Evolutionary conservation across 2,797 vertebrate species (phyloP).

Genomic region (Mormyrops boulengeri): DNA sequence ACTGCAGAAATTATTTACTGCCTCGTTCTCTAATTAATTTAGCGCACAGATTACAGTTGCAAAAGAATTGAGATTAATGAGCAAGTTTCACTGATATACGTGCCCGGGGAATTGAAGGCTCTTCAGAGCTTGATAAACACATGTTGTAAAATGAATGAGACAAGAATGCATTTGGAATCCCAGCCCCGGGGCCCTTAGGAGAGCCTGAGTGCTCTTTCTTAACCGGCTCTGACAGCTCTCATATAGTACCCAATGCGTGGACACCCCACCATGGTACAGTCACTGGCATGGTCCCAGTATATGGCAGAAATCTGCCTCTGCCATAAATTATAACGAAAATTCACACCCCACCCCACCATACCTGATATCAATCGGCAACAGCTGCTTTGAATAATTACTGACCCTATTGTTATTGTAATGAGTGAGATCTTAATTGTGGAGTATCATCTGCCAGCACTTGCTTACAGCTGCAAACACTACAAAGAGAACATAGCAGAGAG

Average conservation of each 20-base stretch:
- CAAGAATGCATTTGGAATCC: constrained; percentile 70
- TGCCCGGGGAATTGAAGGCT: constrained; percentile 72
- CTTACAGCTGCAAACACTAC: constrained; percentile 28
- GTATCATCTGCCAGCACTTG: constrained; percentile 52
- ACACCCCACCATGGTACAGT: background rate
- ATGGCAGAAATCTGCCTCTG: background rate
- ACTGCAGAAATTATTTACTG: constrained; percentile 84
- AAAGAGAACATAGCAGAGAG: background rate
- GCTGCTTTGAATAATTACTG: constrained; percentile 71
- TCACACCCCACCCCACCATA: background rate
- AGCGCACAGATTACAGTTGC: constrained; percentile 89
- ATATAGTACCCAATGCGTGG: background rate
- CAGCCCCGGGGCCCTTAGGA: constrained; percentile 61
- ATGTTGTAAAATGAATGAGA: constrained; percentile 76
- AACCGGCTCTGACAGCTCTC: constrained; percentile 77
- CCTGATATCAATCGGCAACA: constrained; percentile 46
- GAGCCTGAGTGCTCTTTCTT: constrained; percentile 61
- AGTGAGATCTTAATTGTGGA: constrained; percentile 57
- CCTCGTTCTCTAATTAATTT: constrained; percentile 94
- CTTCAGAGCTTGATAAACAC: constrained; percentile 76
- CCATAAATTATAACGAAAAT: background rate
- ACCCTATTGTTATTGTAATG: constrained; percentile 74
- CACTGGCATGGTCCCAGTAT: background rate
- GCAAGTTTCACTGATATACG: constrained; percentile 78
- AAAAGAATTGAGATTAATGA: constrained; percentile 85